A percentile compares a stretch with the other conserved stretches of the same genome.
These are phyloP conservation scores for Hippoglossus hippoglossus DNA, from an alignment of 2,797 vertebrate species.

Conservation along the genomic window DNA sequence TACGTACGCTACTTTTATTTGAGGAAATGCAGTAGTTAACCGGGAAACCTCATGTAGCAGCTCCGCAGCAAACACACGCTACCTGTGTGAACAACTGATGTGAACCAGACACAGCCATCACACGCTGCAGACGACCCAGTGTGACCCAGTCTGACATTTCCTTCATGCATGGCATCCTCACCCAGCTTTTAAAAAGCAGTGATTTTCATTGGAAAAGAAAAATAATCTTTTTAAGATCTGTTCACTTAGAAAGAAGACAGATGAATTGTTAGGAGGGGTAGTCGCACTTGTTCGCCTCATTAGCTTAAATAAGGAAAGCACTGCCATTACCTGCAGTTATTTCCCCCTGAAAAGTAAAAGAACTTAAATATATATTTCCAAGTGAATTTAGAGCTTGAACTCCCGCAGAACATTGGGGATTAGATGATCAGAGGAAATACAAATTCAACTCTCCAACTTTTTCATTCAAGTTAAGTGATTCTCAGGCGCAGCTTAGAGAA, in stretches of 20 bases:
- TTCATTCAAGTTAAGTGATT: slow-evolving; percentile 64
- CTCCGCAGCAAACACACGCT: too few relatives aligned
- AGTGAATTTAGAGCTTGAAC: slow-evolving; percentile 35
- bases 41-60: too few relatives aligned
- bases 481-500: slow-evolving; percentile 52
- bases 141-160: too few relatives aligned
- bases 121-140: too few relatives aligned
- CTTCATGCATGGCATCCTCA: too few relatives aligned
- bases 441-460: slow-evolving; percentile 51
- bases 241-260: slow-evolving; percentile 12
- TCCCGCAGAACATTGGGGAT: slow-evolving; percentile 47
- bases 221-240: not conserved
- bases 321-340: slow-evolving; percentile 22
- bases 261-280: slow-evolving; percentile 16
- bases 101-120: too few relatives aligned
- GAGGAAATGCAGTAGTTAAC: too few relatives aligned
- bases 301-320: slow-evolving; percentile 26
- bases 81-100: too few relatives aligned
- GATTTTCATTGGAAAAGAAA: slow-evolving; percentile 14
- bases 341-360: slow-evolving; percentile 1
- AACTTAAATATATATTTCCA: slow-evolving; percentile 34
- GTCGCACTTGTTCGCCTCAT: slow-evolving; percentile 21
- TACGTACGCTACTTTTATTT: too few relatives aligned
- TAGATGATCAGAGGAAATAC: slow-evolving; percentile 45
- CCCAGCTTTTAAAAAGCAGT: not conserved